Conservation (phyloP, 2,888 invertebrate genomes). For the Digitonthophagus gazella region DNA sequence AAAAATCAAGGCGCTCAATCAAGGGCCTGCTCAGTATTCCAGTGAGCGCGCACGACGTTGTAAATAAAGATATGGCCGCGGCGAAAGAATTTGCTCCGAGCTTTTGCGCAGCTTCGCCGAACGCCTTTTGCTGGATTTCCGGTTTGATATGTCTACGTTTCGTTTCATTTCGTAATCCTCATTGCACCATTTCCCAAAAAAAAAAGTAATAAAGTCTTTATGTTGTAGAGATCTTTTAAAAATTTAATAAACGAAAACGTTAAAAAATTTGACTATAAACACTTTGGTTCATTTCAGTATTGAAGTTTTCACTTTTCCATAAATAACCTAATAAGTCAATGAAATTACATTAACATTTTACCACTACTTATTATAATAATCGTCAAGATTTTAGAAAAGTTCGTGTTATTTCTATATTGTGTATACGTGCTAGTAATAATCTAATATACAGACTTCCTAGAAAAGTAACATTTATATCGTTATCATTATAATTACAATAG, state of each 20-base stretch:
- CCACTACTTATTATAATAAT: no score
- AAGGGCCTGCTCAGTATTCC: conserved; percentile 51
- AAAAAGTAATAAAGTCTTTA: no score
- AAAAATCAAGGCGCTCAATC: conserved; percentile 55
- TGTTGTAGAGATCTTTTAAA: no score
- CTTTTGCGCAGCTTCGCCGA: conserved; percentile 19
- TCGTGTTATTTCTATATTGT: neutral
- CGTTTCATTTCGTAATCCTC: neutral
- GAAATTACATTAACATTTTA: no score
- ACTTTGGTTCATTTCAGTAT: neutral
- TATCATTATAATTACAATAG: neutral
- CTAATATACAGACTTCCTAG: neutral
- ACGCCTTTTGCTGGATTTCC: neutral
- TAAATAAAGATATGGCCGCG: conserved; percentile 54
- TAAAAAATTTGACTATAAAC: conserved; percentile 11
- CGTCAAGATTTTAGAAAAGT: no score
- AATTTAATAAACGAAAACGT: conserved; percentile 21
- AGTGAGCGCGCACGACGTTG: conserved; percentile 45
- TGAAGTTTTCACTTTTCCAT: neutral
- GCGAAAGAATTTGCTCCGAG: conserved; percentile 36
- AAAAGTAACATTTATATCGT: neutral
- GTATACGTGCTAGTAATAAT: neutral
- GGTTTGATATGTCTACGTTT: neutral
- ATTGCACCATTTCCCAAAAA: neutral
- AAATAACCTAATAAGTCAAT: no score